These are phyloP conservation scores for Tragelaphus eurycerus DNA, from an alignment of 2,797 vertebrate species.

Conservation along the genomic window DNA sequence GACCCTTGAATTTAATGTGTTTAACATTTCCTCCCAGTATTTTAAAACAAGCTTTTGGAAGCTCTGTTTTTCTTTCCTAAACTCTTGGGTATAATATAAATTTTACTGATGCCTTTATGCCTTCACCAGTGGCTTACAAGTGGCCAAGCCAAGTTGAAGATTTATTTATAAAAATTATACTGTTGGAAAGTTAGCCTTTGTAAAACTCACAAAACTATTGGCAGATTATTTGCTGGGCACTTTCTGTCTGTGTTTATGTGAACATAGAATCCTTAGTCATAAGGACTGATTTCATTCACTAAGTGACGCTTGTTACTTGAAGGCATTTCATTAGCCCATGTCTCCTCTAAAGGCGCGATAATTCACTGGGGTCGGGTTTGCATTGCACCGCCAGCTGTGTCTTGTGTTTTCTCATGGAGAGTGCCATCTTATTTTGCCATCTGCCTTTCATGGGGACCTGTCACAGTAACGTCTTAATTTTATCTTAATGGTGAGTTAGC, in stretches of 20 bases:
- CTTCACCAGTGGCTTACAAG: not conserved
- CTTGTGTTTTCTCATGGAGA: not conserved
- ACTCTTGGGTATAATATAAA: not conserved
- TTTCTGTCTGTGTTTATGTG: not conserved
- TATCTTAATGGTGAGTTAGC: not conserved
- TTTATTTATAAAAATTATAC: not conserved
- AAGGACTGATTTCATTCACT: not conserved
- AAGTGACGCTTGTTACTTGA: not conserved
- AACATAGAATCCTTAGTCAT: not conserved
- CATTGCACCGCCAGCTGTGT: not conserved
- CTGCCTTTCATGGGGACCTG: conserved; percentile 18
- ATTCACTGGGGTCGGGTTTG: not conserved
- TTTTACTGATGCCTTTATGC: not conserved
- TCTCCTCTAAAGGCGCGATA: conserved; percentile 13
- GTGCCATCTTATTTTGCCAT: not conserved
- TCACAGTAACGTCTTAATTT: not conserved
- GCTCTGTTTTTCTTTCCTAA: not conserved
- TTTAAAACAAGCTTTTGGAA: conserved; percentile 6
- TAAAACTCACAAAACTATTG: not conserved
- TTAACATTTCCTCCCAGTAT: not conserved
- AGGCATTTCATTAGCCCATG: not conserved
- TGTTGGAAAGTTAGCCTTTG: not conserved
- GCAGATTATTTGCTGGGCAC: not conserved
- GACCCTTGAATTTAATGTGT: not conserved
- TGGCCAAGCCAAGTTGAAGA: not conserved